Conservation (phyloP, 1,140 invertebrate species). For the Aradophagus sp. region DNA sequence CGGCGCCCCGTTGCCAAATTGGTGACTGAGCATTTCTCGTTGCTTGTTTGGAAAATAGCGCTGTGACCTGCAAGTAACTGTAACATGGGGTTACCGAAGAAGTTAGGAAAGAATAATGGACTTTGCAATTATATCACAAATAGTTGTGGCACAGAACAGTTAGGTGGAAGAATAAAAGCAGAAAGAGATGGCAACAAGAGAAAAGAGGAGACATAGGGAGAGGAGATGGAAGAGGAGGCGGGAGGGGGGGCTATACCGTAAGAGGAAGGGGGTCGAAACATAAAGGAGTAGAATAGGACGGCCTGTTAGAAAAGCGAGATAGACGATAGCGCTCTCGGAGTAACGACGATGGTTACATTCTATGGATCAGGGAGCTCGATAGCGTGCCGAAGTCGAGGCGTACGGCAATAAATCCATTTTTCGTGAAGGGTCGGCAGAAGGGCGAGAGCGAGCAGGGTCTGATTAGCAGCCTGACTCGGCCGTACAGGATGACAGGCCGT, state of each 20-base stretch:
- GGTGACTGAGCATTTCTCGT: no score
- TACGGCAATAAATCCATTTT: conserved; percentile 76
- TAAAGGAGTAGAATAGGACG: conserved; percentile 48
- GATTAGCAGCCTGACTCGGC: conserved; percentile 75
- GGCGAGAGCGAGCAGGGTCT: conserved; percentile 71
- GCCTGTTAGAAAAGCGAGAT: conserved; percentile 61
- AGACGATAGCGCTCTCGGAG: conserved; percentile 43
- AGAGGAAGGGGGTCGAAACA: conserved; percentile 3
- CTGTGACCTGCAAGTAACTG: no score
- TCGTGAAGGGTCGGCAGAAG: conserved; percentile 73
- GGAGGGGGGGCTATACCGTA: background rate
- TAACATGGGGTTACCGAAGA: no score
- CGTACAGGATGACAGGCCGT: conserved; percentile 74
- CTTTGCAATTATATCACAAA: no score
- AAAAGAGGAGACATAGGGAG: no score
- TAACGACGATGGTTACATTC: conserved; percentile 59
- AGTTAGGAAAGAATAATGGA: no score
- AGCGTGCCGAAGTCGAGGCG: conserved; percentile 75
- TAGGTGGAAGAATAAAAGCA: no score
- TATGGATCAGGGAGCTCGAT: conserved; percentile 75
- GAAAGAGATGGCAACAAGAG: no score
- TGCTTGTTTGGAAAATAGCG: no score
- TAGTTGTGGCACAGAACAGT: no score
- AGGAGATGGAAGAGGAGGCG: background rate
- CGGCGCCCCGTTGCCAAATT: no score